Conservation (phyloP, 2,797 vertebrate species). For the Podarcis siculus region DNA sequence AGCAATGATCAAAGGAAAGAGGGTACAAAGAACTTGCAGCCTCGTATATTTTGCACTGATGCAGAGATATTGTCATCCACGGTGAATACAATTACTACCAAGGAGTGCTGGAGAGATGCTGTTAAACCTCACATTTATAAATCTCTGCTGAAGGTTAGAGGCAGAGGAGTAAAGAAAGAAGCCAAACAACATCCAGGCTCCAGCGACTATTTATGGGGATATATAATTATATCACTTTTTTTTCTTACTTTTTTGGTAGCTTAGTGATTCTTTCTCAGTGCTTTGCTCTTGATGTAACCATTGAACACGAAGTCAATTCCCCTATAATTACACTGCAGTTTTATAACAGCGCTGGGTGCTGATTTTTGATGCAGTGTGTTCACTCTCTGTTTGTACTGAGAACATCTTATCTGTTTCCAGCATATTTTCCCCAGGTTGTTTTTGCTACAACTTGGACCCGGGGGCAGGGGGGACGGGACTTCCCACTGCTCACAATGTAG, state of each 20-base stretch:
- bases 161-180: conserved; percentile 48
- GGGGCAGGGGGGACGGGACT: too few relatives aligned
- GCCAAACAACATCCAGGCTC: conserved; percentile 21
- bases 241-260: conserved; percentile 3
- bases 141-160: conserved; percentile 55
- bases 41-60: conserved; percentile 57
- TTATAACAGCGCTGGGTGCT: conserved; percentile 3
- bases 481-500: not conserved
- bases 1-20: conserved; percentile 68
- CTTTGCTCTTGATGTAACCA: conserved; percentile 22
- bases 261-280: conserved; percentile 30
- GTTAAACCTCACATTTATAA: conserved; percentile 65
- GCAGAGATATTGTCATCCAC: conserved; percentile 56
- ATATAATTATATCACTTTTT: conserved; percentile 37
- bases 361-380: conserved; percentile 32
- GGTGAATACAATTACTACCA: conserved; percentile 52
- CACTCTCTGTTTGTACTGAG: not conserved
- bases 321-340: conserved; percentile 29
- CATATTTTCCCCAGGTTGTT: not conserved
- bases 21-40: conserved; percentile 62
- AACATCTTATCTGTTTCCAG: not conserved
- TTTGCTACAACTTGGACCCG: not conserved
- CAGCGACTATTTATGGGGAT: conserved; percentile 11
- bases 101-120: conserved; percentile 52
- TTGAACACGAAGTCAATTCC: conserved; percentile 19